Evolutionary conservation across 2,797 vertebrate genomes (phyloP), one percentile per base, ranked within the genome.

Genomic region (Silurus lanzhouensis): DNA sequence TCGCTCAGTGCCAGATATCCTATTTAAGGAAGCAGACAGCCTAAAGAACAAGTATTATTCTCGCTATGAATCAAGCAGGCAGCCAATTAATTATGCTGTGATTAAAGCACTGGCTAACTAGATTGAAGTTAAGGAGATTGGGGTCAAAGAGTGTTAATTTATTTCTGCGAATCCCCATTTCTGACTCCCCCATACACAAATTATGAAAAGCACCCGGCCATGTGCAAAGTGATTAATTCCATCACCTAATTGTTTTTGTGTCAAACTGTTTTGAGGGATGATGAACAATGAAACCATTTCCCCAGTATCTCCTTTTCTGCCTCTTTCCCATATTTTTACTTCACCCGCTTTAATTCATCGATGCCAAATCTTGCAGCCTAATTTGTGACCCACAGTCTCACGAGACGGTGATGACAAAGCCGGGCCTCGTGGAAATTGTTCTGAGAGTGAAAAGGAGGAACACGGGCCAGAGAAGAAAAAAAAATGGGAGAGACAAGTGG

Each of bases 111-210:
- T 87, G 89, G 88, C 88, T 90, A 92, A 92, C 89, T 91, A 89
- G 89, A 91, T 90, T 90, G 89, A 92, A 91, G 91, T 93, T 92
- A 91, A 91, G 91, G 91, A 93, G 92, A 93, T 91, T 94, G 91
- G 91, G 92, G 93, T 94, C 93, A 93, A 93, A 93, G 85, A 84
- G 90, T 90, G 91, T 92, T 94, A 90, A 93, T 94, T 92, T 91
- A 92, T 93, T 92, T 90, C 85, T 85, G 84, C 85, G 88, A 93
- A 89, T 92, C 87, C 90, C 83, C 60, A 84, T 92, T 91, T 89
- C 84, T 88, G 83, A 72, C 87, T 87, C 89, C 5, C 25, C 14
- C 87, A 90, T 89, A 92, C 84, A 91, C 90, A 92, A 89, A 92
- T 93, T 88, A 91, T 92, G 89, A 88, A 89, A 92, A 86, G 89